Conservation (phyloP, 2,113 vertebrate species). For the Illadopsis cleaveri region DNA sequence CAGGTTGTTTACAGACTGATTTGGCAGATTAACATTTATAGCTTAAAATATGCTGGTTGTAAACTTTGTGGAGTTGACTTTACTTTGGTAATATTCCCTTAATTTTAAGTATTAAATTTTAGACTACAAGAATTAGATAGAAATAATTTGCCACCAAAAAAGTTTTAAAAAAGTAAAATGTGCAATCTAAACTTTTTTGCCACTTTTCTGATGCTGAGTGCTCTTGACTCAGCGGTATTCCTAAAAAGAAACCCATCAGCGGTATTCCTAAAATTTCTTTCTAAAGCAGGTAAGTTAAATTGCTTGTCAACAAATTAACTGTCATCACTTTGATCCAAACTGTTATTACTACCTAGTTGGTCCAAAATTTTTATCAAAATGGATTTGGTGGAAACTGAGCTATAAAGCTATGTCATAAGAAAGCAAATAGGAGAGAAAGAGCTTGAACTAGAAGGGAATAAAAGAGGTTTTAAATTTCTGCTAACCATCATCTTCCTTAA, state of each 20-base stretch:
- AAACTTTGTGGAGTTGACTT: not conserved
- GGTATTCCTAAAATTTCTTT: not conserved
- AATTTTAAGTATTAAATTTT: not conserved
- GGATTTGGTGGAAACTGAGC: not conserved
- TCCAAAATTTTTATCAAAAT: not conserved
- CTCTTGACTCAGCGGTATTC: not conserved
- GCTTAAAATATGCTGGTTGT: not conserved
- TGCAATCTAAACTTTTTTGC: not conserved
- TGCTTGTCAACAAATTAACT: not conserved
- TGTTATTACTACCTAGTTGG: not conserved
- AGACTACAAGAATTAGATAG: not conserved
- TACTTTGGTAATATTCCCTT: not conserved
- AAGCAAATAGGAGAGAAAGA: not conserved
- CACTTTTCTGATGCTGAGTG: not conserved
- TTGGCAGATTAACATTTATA: not conserved
- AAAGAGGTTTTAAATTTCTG: not conserved
- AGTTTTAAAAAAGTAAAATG: not conserved
- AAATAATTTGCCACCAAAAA: not conserved
- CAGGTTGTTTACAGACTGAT: not conserved
- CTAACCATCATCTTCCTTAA: not conserved
- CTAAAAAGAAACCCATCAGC: not conserved
- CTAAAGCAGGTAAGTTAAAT: not conserved
- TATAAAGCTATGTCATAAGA: not conserved
- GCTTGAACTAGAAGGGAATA: not conserved
- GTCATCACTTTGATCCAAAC: not conserved